These are phyloP conservation scores for Thumatha senex DNA, from an alignment of 2,888 invertebrate genomes.

Conservation along the genomic window DNA sequence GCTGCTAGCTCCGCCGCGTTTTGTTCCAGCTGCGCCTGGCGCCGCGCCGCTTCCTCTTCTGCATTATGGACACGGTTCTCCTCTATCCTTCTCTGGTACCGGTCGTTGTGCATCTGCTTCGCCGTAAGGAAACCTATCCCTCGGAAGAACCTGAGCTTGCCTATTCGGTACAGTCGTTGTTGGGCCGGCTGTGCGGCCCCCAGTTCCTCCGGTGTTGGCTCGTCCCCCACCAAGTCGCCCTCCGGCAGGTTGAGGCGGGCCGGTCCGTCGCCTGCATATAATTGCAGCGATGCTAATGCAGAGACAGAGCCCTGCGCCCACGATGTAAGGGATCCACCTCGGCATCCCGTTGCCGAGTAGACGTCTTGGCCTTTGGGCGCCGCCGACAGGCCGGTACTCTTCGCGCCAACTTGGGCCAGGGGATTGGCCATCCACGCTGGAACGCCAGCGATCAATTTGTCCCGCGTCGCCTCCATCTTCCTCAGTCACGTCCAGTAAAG, in stretches of 20 bases:
- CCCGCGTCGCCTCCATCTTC: not conserved
- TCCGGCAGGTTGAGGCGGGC: not conserved
- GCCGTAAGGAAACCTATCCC: slow-evolving; percentile 4
- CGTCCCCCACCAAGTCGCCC: not conserved
- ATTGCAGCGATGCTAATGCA: slow-evolving; percentile 7
- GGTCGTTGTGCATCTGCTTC: slow-evolving; percentile 1
- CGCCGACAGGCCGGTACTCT: slow-evolving; percentile 3
- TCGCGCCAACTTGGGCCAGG: slow-evolving; percentile 7
- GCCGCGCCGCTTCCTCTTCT: no score
- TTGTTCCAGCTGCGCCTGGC: no score
- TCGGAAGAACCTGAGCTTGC: not conserved
- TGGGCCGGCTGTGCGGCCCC: not conserved
- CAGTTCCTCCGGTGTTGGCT: not conserved
- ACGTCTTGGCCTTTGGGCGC: slow-evolving; percentile 6
- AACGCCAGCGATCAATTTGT: not conserved
- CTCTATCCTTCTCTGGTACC: not conserved
- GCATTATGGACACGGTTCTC: not conserved
- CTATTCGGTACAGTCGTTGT: not conserved
- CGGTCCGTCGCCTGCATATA: slow-evolving; percentile 3
- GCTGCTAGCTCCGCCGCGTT: no score
- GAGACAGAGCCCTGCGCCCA: slow-evolving; percentile 11
- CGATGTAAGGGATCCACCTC: slow-evolving; percentile 4
- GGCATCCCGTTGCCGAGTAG: slow-evolving; percentile 4
- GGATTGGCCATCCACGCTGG: not conserved
- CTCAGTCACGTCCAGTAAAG: not conserved